phyloP scores from a whole-genome alignment of 2,797 vertebrate species.

The Darevskia nairensis region DNA sequence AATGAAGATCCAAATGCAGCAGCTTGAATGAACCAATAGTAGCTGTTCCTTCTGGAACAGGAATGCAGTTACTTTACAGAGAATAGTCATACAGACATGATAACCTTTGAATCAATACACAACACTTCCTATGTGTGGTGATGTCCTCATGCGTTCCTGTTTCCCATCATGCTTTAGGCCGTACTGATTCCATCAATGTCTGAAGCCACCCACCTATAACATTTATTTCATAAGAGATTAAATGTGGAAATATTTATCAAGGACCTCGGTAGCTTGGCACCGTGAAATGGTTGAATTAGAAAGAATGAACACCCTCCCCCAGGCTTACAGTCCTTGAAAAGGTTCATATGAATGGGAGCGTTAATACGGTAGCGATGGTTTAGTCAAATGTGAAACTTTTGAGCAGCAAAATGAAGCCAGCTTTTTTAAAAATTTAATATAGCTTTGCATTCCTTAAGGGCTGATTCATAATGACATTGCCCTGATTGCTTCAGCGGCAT shows the following conservation, averaged over 20 bases:
- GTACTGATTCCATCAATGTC: background rate
- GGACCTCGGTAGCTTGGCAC: background rate
- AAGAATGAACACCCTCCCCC: background rate
- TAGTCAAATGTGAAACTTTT: background rate
- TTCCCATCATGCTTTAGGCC: background rate
- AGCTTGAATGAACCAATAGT: no score
- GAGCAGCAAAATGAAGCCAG: slow-evolving; percentile 21
- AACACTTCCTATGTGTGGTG: no score
- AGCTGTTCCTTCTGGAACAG: no score
- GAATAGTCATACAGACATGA: no score
- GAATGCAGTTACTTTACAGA: no score
- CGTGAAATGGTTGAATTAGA: background rate
- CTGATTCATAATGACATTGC: slow-evolving; percentile 18
- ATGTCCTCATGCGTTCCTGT: no score
- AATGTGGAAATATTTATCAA: background rate
- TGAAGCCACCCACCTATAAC: background rate
- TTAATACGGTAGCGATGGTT: background rate
- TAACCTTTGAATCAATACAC: no score
- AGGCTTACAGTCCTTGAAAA: background rate
- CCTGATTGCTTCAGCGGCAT: slow-evolving; percentile 27
- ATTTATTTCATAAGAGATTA: background rate
- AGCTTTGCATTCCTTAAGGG: slow-evolving; percentile 13
- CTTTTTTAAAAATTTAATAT: background rate
- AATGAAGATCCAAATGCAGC: no score
- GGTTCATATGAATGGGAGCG: background rate